A percentile compares a stretch with the other conserved stretches of the same genome.
Conservation (phyloP, 2,888 invertebrate genomes). For the Tipula helvola region DNA sequence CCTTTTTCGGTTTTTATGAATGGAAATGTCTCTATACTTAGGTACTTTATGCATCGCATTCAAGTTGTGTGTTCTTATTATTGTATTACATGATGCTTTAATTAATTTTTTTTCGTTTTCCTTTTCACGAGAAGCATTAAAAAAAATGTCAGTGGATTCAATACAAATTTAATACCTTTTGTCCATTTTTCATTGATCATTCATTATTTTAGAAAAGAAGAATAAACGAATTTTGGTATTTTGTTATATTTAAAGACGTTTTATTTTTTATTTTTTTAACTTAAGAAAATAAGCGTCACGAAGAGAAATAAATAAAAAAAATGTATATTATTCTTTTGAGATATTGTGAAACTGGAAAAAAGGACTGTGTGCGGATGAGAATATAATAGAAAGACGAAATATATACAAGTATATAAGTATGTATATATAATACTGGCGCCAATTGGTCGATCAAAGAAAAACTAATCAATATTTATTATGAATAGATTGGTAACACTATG, state of each 20-base stretch:
- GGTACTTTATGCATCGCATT: neutral
- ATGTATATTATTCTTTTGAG: neutral
- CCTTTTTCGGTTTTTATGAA: neutral
- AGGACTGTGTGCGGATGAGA: neutral
- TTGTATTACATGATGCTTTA: neutral
- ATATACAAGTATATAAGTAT: neutral
- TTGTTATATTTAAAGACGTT: neutral
- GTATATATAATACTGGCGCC: constrained; percentile 7
- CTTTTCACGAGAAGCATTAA: neutral
- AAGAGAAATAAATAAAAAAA: neutral
- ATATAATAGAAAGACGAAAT: neutral
- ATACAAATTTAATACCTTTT: neutral
- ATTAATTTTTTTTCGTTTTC: neutral
- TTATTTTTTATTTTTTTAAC: neutral
- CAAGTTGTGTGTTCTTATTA: neutral
- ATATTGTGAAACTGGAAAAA: neutral
- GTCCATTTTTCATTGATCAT: neutral
- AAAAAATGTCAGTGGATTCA: neutral
- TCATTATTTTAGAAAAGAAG: neutral
- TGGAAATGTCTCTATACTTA: neutral
- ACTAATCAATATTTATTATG: neutral
- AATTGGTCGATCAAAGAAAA: constrained; percentile 5
- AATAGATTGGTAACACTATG: neutral
- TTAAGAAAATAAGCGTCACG: neutral
- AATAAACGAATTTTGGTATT: neutral